These are phyloP conservation scores for Dromas ardeola DNA, from an alignment of 2,113 vertebrate species.

Conservation along the genomic window DNA sequence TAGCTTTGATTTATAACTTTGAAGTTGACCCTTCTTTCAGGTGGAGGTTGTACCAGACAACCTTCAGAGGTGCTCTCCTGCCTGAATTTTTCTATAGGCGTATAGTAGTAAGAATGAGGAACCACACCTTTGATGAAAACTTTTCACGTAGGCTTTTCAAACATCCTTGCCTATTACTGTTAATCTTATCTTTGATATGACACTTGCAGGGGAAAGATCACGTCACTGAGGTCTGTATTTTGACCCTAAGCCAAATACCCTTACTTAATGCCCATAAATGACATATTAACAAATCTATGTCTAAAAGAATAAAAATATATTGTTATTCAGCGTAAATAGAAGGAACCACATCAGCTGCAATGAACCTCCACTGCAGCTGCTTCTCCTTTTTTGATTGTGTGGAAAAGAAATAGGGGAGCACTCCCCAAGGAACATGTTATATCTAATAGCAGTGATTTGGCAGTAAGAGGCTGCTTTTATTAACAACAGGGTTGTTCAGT, in stretches of 20 bases:
- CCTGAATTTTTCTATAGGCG: not conserved
- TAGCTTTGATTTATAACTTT: not conserved
- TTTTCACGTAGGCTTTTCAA: not conserved
- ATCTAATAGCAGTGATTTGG: not conserved
- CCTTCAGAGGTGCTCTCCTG: not conserved
- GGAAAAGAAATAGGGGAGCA: not conserved
- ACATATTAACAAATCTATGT: not conserved
- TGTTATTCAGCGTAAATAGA: not conserved
- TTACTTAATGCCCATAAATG: rapidly evolving
- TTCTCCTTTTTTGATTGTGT: not conserved
- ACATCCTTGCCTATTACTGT: not conserved
- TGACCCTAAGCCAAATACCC: not conserved
- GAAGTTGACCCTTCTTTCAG: not conserved
- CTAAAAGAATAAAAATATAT: not conserved
- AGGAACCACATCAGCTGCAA: not conserved
- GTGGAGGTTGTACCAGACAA: not conserved
- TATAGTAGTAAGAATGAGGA: not conserved
- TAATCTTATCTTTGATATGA: not conserved
- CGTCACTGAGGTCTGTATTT: not conserved
- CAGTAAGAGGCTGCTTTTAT: not conserved
- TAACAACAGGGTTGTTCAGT: not conserved
- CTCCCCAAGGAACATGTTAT: not conserved
- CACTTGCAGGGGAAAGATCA: not conserved
- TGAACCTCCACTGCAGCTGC: not conserved
- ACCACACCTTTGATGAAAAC: not conserved